Evolutionary conservation across 2,888 invertebrate species (phyloP).

Genomic region (Drosophila siamana): DNA sequence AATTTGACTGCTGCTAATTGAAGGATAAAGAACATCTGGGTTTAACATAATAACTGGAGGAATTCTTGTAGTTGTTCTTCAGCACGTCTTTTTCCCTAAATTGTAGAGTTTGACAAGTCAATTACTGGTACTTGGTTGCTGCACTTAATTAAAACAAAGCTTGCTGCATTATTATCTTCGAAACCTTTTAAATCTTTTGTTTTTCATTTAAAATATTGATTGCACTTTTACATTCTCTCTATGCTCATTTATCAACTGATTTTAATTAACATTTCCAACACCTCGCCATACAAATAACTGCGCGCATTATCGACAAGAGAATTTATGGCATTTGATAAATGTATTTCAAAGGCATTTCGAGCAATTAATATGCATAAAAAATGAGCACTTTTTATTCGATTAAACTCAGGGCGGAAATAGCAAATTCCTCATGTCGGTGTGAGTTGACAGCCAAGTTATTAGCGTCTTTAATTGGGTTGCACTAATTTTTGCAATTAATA

Average conservation of each 20-base stretch:
- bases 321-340: background rate
- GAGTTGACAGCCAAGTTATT: slow-evolving; percentile 8
- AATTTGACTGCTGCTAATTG: slow-evolving; percentile 37
- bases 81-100: background rate
- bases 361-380: slow-evolving; percentile 9
- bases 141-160: background rate
- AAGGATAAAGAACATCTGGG: slow-evolving; percentile 23
- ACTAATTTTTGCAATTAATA: slow-evolving; percentile 7
- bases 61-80: slow-evolving; percentile 7
- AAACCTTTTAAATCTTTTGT: background rate
- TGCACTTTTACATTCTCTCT: background rate
- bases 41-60: slow-evolving; percentile 11
- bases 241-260: background rate
- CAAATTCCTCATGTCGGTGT: background rate
- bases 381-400: background rate
- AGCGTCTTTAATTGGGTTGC: slow-evolving; percentile 7
- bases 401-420: background rate
- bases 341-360: background rate
- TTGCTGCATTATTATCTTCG: too few relatives aligned
- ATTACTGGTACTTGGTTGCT: background rate
- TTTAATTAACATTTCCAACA: slow-evolving; percentile 2
- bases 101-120: background rate
- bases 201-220: too few relatives aligned
- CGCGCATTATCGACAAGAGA: slow-evolving; percentile 1
- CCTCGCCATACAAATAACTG: background rate